Evolutionary conservation across 2,888 invertebrate species (phyloP).

Genomic region (Protodeltote pygarga): DNA sequence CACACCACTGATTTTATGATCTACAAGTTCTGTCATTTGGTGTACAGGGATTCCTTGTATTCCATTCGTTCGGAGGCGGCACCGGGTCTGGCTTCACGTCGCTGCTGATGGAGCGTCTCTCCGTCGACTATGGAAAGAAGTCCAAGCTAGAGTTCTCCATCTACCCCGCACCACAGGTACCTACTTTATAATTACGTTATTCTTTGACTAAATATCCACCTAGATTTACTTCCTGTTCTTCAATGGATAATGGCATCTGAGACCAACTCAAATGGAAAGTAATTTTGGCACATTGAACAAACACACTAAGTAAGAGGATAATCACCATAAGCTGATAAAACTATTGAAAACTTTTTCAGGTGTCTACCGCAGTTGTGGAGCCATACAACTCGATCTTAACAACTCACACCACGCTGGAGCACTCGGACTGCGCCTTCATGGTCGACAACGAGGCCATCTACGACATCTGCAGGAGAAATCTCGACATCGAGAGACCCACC

Average conservation of each 20-base stretch:
- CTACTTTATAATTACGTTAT: not conserved
- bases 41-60: conserved; percentile 93
- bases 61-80: conserved; percentile 96
- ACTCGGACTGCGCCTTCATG: conserved; percentile 97
- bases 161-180: conserved; percentile 97
- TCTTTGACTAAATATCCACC: no score
- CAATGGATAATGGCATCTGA: no score
- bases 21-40: not conserved
- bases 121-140: conserved; percentile 97
- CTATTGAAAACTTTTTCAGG: no score
- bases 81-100: conserved; percentile 98
- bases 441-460: conserved; percentile 97
- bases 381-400: conserved; percentile 98
- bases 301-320: no score
- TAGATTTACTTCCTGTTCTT: no score
- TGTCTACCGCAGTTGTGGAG: conserved; percentile 93
- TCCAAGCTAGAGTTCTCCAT: conserved; percentile 97
- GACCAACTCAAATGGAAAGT: no score
- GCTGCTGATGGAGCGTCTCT: conserved; percentile 95
- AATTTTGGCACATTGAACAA: no score
- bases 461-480: conserved; percentile 94
- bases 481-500: conserved; percentile 94
- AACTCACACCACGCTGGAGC: conserved; percentile 95
- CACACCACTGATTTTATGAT: not conserved
- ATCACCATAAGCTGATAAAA: no score